Evolutionary conservation across 2,888 invertebrate genomes (phyloP).

Genomic region (Oxycera nigricornis): DNA sequence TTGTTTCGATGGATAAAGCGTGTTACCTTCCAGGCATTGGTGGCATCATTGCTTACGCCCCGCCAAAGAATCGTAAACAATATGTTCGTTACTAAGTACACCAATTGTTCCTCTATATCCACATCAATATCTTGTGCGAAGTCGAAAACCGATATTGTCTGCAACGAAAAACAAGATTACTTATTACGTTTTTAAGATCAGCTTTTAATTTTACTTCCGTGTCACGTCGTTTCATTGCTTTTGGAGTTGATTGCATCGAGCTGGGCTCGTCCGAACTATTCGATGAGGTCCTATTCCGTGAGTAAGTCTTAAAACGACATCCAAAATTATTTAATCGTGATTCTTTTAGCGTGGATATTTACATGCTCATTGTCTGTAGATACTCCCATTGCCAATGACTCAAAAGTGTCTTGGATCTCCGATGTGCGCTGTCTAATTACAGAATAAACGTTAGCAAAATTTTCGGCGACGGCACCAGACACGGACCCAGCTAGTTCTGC

Average conservation of each 20-base stretch:
- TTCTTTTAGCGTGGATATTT: not conserved
- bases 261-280: slow-evolving; percentile 49
- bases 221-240: slow-evolving; percentile 26
- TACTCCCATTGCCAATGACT: slow-evolving; percentile 55
- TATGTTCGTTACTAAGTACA: slow-evolving; percentile 66
- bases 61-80: slow-evolving; percentile 69
- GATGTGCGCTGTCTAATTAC: slow-evolving; percentile 63
- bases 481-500: slow-evolving; percentile 63
- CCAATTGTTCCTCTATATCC: slow-evolving; percentile 66
- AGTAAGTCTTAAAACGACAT: slow-evolving; percentile 19
- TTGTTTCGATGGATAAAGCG: too few species aligned
- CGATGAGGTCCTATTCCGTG: slow-evolving; percentile 55
- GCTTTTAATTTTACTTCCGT: slow-evolving; percentile 24
- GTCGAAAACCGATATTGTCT: slow-evolving; percentile 50
- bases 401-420: slow-evolving; percentile 62
- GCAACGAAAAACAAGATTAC: not conserved
- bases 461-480: slow-evolving; percentile 63
- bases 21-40: slow-evolving; percentile 65
- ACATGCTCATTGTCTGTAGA: slow-evolving; percentile 53
- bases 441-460: slow-evolving; percentile 64
- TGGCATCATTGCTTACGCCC: slow-evolving; percentile 66
- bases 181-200: not conserved
- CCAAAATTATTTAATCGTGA: not conserved
- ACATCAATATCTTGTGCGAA: slow-evolving; percentile 58
- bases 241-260: slow-evolving; percentile 42